A percentile compares a stretch with the other conserved stretches of the same genome.
These are phyloP conservation scores for Naso thynnoides DNA, from an alignment of 2,797 vertebrate species.

Conservation along the genomic window DNA sequence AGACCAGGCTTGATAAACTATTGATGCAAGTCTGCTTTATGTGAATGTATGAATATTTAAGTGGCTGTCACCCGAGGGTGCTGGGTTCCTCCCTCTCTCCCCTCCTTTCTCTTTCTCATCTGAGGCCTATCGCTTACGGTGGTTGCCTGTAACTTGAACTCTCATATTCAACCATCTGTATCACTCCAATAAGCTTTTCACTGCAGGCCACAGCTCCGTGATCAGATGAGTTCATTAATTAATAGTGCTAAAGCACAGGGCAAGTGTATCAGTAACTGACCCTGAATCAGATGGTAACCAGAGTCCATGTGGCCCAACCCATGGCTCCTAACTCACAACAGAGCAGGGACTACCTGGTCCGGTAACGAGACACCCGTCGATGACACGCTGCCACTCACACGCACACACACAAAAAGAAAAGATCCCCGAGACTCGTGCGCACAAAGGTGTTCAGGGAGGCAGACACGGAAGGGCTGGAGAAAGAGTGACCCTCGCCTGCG, in stretches of 20 bases:
- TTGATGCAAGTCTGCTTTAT: conserved; percentile 61
- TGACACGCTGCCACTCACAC: conserved; percentile 27
- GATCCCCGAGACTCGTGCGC: conserved; percentile 27
- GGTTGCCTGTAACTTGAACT: conserved; percentile 73
- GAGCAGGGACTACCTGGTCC: conserved; percentile 74
- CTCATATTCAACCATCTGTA: conserved; percentile 70
- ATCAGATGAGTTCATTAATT: conserved; percentile 72
- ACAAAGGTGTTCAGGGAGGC: conserved; percentile 35
- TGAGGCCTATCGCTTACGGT: conserved; percentile 72
- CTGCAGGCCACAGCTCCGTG: conserved; percentile 54
- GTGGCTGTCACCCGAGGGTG: conserved; percentile 57
- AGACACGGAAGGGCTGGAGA: conserved; percentile 31
- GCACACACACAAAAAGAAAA: conserved; percentile 34
- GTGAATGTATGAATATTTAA: conserved; percentile 78
- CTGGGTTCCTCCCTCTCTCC: conserved; percentile 45
- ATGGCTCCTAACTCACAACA: conserved; percentile 49
- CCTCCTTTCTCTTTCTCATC: conserved; percentile 72
- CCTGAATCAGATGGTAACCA: conserved; percentile 76
- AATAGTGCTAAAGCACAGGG: conserved; percentile 40
- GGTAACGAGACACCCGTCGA: conserved; percentile 79
- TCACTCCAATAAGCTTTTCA: conserved; percentile 60
- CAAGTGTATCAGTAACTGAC: conserved; percentile 68
- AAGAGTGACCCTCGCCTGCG: conserved; percentile 4
- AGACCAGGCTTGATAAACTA: conserved; percentile 39
- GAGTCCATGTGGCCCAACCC: conserved; percentile 66